Percentiles rank a stretch among this genome's conserved stretches.
Evolutionary conservation across 2,113 vertebrate species (phyloP).

Genomic region (Ardeotis arabs): DNA sequence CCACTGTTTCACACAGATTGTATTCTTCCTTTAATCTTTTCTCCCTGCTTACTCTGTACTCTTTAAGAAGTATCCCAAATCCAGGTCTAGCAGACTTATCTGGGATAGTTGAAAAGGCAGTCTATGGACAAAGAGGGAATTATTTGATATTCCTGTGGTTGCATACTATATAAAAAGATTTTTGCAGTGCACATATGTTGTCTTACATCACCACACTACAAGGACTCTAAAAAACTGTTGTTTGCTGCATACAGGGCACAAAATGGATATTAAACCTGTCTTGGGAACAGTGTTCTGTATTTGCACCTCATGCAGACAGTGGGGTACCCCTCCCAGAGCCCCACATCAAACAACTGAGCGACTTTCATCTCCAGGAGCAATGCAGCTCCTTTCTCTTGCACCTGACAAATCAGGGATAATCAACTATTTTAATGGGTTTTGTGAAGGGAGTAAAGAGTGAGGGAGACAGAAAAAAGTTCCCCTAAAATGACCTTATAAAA

Average conservation of each 20-base stretch:
- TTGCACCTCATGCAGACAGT: slow-evolving; percentile 20
- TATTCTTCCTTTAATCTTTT: slow-evolving; percentile 80
- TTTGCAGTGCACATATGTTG: slow-evolving; percentile 44
- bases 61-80: slow-evolving; percentile 77
- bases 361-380: slow-evolving; percentile 56
- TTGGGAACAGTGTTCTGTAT: neutral
- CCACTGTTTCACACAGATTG: slow-evolving; percentile 77
- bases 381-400: slow-evolving; percentile 36
- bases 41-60: slow-evolving; percentile 56
- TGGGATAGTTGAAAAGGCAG: slow-evolving; percentile 70
- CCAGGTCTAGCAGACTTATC: slow-evolving; percentile 72
- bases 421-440: slow-evolving; percentile 35
- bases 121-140: slow-evolving; percentile 74
- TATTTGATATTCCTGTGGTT: slow-evolving; percentile 67
- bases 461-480: neutral
- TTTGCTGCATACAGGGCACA: neutral
- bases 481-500: slow-evolving; percentile 26
- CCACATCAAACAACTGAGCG: neutral
- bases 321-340: neutral
- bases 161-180: slow-evolving; percentile 40
- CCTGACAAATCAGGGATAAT: slow-evolving; percentile 43
- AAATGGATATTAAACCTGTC: neutral
- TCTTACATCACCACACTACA: neutral
- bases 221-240: neutral
- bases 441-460: neutral